Percentiles rank a stretch among this genome's conserved stretches.
phyloP scores from a whole-genome alignment of 2,113 vertebrate genomes.

The Nestor notabilis region DNA sequence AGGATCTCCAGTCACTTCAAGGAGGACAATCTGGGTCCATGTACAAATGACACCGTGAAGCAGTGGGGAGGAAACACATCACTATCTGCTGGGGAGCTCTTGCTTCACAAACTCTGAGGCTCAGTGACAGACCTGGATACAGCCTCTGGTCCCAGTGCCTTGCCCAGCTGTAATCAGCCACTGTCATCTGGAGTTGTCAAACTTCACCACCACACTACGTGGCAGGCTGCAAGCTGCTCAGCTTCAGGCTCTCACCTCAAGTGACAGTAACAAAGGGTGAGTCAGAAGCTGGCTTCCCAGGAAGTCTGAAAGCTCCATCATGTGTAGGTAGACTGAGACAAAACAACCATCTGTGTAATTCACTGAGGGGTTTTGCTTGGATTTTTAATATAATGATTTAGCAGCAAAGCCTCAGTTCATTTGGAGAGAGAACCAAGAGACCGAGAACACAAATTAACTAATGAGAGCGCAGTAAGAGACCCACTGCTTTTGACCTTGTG shows the following conservation, averaged over 20 bases:
- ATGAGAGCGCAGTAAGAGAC: not conserved
- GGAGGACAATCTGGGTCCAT: not conserved
- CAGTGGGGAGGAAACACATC: not conserved
- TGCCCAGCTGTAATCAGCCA: not conserved
- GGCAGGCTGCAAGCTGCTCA: not conserved
- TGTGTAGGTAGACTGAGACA: not conserved
- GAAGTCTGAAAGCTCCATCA: not conserved
- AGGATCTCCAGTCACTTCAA: not conserved
- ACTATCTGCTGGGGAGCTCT: not conserved
- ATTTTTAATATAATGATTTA: not conserved
- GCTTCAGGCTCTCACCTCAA: not conserved
- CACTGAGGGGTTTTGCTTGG: not conserved
- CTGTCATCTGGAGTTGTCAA: not conserved
- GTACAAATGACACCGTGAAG: not conserved
- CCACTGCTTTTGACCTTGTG: not conserved
- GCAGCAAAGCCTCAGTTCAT: not conserved
- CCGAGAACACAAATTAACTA: slow-evolving; percentile 14
- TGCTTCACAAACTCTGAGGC: not conserved
- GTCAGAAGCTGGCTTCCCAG: not conserved
- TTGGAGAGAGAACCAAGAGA: not conserved
- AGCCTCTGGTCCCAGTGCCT: not conserved
- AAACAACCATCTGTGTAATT: not conserved
- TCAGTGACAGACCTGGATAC: not conserved
- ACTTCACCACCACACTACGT: fast-evolving
- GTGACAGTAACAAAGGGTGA: not conserved